Conservation (phyloP, 1,140 invertebrate species). For the Colletes gigas region DNA sequence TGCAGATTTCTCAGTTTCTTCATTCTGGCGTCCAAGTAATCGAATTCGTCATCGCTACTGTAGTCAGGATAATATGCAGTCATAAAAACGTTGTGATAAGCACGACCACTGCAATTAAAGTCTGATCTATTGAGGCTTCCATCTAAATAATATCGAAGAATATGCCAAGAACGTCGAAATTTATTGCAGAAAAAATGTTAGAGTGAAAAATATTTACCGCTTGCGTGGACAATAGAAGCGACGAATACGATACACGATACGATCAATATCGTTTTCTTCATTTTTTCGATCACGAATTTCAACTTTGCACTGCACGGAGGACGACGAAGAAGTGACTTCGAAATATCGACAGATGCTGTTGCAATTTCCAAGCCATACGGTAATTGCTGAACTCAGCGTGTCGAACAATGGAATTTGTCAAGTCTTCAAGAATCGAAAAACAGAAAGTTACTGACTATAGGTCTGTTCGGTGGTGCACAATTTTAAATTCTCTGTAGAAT, state of each 20-base stretch:
- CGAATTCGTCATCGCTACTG: slow-evolving; percentile 70
- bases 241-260: neutral
- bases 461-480: no score
- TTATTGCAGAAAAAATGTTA: neutral
- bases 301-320: neutral
- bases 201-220: slow-evolving; percentile 5
- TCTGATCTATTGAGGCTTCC: slow-evolving; percentile 29
- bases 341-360: neutral
- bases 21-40: slow-evolving; percentile 76
- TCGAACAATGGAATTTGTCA: slow-evolving; percentile 35
- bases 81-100: slow-evolving; percentile 76
- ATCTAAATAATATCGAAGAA: slow-evolving; percentile 1
- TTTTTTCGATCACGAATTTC: neutral
- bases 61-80: slow-evolving; percentile 81
- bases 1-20: slow-evolving; percentile 79
- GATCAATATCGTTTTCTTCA: neutral
- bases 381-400: neutral
- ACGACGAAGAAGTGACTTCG: neutral
- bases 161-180: neutral
- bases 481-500: no score
- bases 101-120: slow-evolving; percentile 59
- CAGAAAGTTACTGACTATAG: neutral
- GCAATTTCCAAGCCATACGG: neutral
- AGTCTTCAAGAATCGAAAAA: neutral
- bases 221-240: neutral